These are phyloP conservation scores for Cephalopholis sonnerati DNA, from an alignment of 2,113 vertebrate species.

Conservation along the genomic window DNA sequence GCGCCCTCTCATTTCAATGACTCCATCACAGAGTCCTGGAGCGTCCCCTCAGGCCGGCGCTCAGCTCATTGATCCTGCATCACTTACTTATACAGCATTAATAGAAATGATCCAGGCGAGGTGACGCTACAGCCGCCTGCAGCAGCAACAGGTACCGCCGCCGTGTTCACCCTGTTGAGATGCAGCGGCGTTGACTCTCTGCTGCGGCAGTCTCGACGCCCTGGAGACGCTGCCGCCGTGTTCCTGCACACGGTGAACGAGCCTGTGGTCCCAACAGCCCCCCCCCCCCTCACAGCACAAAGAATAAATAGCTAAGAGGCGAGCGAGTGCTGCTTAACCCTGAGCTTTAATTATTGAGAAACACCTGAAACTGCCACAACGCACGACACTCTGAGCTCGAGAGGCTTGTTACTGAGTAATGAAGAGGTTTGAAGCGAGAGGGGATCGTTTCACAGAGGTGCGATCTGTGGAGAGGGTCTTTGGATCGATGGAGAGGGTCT, in stretches of 20 bases:
- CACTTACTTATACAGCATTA: slow-evolving; percentile 74
- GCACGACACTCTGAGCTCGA: slow-evolving; percentile 31
- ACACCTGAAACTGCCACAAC: slow-evolving; percentile 34
- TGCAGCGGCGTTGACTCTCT: slow-evolving; percentile 27
- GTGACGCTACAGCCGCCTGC: neutral
- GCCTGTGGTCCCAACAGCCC: slow-evolving; percentile 3
- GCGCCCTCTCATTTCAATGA: slow-evolving; percentile 59
- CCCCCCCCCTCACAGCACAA: neutral
- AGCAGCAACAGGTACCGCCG: slow-evolving; percentile 26
- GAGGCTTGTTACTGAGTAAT: slow-evolving; percentile 55
- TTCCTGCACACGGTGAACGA: slow-evolving; percentile 18
- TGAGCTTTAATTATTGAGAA: slow-evolving; percentile 70
- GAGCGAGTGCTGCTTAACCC: slow-evolving; percentile 55
- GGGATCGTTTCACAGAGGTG: slow-evolving; percentile 32
- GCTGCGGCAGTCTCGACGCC: slow-evolving; percentile 2
- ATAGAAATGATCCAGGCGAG: slow-evolving; percentile 14
- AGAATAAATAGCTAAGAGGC: slow-evolving; percentile 45
- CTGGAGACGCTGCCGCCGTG: slow-evolving; percentile 26
- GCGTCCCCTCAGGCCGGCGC: slow-evolving; percentile 58
- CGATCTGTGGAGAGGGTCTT: slow-evolving; percentile 20
- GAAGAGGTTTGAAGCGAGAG: slow-evolving; percentile 33
- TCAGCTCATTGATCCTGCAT: slow-evolving; percentile 72
- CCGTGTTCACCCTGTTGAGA: slow-evolving; percentile 29
- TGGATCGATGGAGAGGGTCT: neutral
- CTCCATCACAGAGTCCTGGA: slow-evolving; percentile 61